Evolutionary conservation across 2,797 vertebrate genomes (phyloP), one percentile per base, ranked within the genome.

Genomic region (Fistularia commersonii): DNA sequence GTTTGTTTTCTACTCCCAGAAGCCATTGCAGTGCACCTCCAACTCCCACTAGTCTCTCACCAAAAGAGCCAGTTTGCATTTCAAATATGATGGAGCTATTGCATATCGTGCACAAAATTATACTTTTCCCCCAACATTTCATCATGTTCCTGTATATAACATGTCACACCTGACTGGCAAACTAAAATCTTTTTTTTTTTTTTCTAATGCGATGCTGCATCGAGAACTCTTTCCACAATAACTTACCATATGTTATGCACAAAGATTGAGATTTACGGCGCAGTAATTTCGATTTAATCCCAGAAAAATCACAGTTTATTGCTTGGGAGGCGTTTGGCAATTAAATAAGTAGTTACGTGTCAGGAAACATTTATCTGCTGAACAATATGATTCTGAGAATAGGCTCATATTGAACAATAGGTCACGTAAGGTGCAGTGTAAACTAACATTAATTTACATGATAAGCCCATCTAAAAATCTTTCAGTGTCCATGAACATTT

Each of bases 1-100:
- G 85, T 89, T 89, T 87, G 84, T 87, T 87, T 89, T 89, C 84
- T 82, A 84, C 85, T 87, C 87, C 84, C 87, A 89, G 79, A 87
- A 86, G 85, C 85, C 87, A 84, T 87, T 81, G 83, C 85, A 82
- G 83, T 80, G 83, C 81, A 89, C 84, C 85, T 84, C 83, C 78
- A 87, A 81, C 81, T 87, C 87, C 84, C 87, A 82, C 83, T 79
- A 81, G 84, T 87, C 83, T 86, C 79, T 79, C 83, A 81, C 80
- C 83, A 88, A 86, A 85, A 86, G 78, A 86, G 81, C 79, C 82
- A 62, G 85, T 89, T 85, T 89, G 83, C 84, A 87, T 87, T 87
- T 87, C 84, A 87, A 87, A 89, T 84, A 87, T 85, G 82, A 85
- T 80, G 75, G 82, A 79, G 81, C 78, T 80, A 73, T 84, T 79